Evolutionary conservation across 2,113 vertebrate genomes (phyloP), one percentile per base, ranked within the genome.

Genomic region (Elephas maximus): DNA sequence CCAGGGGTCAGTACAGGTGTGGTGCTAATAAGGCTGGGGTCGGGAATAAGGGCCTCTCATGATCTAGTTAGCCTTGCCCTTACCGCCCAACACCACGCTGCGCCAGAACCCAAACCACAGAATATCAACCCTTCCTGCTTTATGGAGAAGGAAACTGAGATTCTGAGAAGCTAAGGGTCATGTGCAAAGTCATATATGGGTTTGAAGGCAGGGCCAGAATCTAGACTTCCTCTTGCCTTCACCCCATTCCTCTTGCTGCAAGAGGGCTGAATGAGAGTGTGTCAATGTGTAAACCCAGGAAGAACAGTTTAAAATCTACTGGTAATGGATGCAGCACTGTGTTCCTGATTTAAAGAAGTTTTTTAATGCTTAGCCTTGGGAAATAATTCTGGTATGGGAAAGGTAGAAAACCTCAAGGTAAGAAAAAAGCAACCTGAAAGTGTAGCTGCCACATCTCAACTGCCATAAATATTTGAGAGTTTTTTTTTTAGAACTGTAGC

Each of bases 1-100:
- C 28, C 3, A 6, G 63, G 28, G 26, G 30, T 18, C 30, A 2
- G 4, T 5, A 0, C 2, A 2, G 24, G n/a, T 24, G 26, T 76
- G 69, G 65, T n/a, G 5, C 51, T n/a, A 4, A 6, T 30, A 76
- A 78, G 60, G 60, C 33, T 65, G n/a, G 30, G 30, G 12, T 44
- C 21, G 15, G 21, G 62, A 15, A 41, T 37, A 7, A 5, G 30
- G 33, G 12, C 60, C 10, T 20, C 62, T 74, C 2, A 0, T 45
- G 44, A 41, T 30, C 45, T 9, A 1, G 11, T 15, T 2, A 28
- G 26, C 37, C 74, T 45, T 33, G 18, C 8, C n/a, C 79, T 89
- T 5, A 2, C 23, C 24, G 57, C 53, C 28, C 53, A 57, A 0
- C 8, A 23, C 26, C 53, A 33, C 14, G 6, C 3, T 8, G 33